Percentiles rank a stretch among this genome's conserved stretches.
These are phyloP conservation scores for Canis aureus DNA, from an alignment of 2,113 vertebrate genomes.

Conservation along the genomic window DNA sequence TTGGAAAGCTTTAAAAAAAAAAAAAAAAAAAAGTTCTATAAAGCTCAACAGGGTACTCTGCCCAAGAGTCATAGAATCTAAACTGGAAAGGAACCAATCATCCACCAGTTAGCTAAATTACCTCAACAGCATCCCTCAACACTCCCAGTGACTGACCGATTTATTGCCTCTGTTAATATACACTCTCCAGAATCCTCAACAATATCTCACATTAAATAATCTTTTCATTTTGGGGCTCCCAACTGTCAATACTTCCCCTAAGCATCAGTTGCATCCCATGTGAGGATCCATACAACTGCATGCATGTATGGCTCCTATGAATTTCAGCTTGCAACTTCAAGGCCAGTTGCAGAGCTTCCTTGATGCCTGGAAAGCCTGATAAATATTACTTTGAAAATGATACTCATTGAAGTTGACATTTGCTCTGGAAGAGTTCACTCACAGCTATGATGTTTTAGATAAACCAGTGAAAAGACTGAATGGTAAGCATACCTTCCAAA, in stretches of 20 bases:
- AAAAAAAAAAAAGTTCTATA: background rate
- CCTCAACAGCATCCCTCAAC: background rate
- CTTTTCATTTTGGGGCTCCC: background rate
- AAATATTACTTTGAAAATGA: slow-evolving; percentile 75
- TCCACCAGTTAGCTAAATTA: background rate
- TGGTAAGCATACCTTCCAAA: background rate
- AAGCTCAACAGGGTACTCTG: background rate
- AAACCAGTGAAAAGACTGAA: slow-evolving; percentile 27
- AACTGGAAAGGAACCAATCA: background rate
- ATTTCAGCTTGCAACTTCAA: slow-evolving; percentile 59
- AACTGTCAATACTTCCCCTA: background rate
- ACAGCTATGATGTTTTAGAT: slow-evolving; percentile 73
- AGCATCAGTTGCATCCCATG: background rate
- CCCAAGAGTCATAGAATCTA: background rate
- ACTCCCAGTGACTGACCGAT: background rate
- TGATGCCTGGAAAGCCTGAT: slow-evolving; percentile 63
- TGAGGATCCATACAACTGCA: background rate
- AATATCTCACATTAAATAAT: background rate
- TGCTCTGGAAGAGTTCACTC: slow-evolving; percentile 66
- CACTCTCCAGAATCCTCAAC: background rate
- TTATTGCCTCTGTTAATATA: background rate
- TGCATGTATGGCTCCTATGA: background rate
- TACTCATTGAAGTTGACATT: slow-evolving; percentile 67
- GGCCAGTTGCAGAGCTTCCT: slow-evolving; percentile 11
- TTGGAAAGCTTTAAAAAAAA: too few species aligned